A percentile compares a stretch with the other conserved stretches of the same genome.
Evolutionary conservation across 2,888 invertebrate species (phyloP).

Genomic region (Anthophora plumipes): DNA sequence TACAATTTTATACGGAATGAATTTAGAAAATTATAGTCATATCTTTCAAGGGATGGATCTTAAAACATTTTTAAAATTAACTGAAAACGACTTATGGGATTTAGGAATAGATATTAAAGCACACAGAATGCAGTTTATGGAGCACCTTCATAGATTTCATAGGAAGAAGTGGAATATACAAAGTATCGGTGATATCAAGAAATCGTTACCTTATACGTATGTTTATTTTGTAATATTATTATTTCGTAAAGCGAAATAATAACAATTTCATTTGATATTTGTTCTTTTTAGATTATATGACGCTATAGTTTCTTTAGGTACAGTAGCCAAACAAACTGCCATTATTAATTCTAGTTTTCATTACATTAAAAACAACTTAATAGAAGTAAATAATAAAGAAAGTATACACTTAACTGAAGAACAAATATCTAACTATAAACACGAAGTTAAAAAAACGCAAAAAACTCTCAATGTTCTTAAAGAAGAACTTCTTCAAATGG

Average conservation of each 20-base stretch:
- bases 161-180: constrained; percentile 86
- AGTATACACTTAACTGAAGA: constrained; percentile 48
- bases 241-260: not conserved
- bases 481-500: constrained; percentile 67
- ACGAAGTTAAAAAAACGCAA: constrained; percentile 69
- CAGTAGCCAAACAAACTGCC: constrained; percentile 87
- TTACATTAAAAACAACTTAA: constrained; percentile 83
- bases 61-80: constrained; percentile 86
- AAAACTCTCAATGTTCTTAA: constrained; percentile 60
- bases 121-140: constrained; percentile 86
- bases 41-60: constrained; percentile 86
- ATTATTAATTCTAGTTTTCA: constrained; percentile 87
- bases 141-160: constrained; percentile 87
- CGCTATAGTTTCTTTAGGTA: constrained; percentile 86
- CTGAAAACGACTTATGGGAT: constrained; percentile 86
- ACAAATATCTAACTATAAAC: constrained; percentile 63
- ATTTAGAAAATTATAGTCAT: constrained; percentile 85
- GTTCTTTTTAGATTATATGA: constrained; percentile 86
- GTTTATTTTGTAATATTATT: constrained; percentile 40
- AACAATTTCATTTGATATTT: constrained; percentile 13
- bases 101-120: constrained; percentile 87
- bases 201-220: constrained; percentile 71
- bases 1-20: constrained; percentile 87
- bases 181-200: constrained; percentile 72
- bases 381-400: constrained; percentile 43